phyloP scores from a whole-genome alignment of 2,797 vertebrate genomes.

The Podarcis siculus region DNA sequence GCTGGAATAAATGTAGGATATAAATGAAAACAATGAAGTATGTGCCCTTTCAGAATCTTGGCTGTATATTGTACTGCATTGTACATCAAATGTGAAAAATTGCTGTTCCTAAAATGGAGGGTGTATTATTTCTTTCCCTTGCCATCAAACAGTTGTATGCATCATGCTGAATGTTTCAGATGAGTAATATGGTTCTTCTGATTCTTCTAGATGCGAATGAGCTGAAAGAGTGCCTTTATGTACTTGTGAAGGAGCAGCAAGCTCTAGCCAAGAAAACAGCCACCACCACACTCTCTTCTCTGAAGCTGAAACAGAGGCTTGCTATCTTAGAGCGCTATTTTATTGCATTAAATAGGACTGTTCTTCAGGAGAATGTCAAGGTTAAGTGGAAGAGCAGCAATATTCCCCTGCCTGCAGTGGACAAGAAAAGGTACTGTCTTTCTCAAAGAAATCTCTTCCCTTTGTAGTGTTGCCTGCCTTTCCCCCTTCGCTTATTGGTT shows the following conservation, averaged over 20 bases:
- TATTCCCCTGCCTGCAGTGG: slow-evolving; percentile 83
- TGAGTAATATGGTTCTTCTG: not conserved
- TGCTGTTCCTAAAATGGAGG: not conserved
- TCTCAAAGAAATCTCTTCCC: not conserved
- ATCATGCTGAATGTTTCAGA: not conserved
- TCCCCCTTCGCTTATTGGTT: not conserved
- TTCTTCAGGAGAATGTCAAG: slow-evolving; percentile 93
- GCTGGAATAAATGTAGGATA: not conserved
- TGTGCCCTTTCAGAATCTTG: not conserved
- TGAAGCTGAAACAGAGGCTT: slow-evolving; percentile 92
- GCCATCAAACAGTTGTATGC: not conserved
- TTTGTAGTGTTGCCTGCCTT: not conserved
- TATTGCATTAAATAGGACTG: slow-evolving; percentile 94
- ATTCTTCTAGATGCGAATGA: slow-evolving; percentile 84
- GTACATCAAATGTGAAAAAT: not conserved
- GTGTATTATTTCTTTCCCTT: not conserved
- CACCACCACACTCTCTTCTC: slow-evolving; percentile 91
- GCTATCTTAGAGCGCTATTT: slow-evolving; percentile 96
- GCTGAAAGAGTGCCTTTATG: slow-evolving; percentile 92
- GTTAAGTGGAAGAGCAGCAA: slow-evolving; percentile 90
- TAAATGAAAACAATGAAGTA: not conserved
- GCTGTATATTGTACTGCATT: not conserved
- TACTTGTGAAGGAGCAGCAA: slow-evolving; percentile 95
- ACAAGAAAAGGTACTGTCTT: slow-evolving; percentile 91
- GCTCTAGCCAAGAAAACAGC: slow-evolving; percentile 88